Base-by-base conservation (phyloP, 2,888 invertebrate genomes). In the Stictocephala bisonia region DNA sequence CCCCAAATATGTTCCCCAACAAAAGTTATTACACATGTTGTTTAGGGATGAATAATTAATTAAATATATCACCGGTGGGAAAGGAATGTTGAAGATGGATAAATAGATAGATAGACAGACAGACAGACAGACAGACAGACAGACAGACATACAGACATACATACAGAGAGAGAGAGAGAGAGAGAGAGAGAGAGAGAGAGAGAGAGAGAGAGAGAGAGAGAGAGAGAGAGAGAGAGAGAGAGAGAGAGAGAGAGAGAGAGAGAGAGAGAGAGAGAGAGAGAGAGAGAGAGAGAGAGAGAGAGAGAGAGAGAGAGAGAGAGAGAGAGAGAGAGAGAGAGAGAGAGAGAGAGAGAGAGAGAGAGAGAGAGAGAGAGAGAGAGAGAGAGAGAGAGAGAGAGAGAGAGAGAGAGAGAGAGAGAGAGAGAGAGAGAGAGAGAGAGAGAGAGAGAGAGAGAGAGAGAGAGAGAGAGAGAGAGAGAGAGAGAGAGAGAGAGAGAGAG, bases 181-280 rank as follows among this genome's bases (percentile, higher is more conserved):
- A 44, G 44, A 44, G 44, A 44, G 44, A 44, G 44, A 48, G 15
- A 48, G 50, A 48, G 50, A 48, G 50, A 48, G 50, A 48, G 50
- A 48, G 50, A 48, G 50, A 48, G 50, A 48, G 50, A 48, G 44
- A 44, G 44, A 44, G 11, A 11, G 11, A 44, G 44, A 44, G 11
- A 11, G 11, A 44, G 44, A 44, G 11, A 11, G 44, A 44, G 44
- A 11, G 11, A 11, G 11, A 44, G 44, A 11, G 11, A 11, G 44
- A 44, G 44, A 11, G 11, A 11, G 44, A 44, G 44, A 11, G 11
- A 11, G 50, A 48, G 50, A 48, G 50, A 48, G 50, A 48, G 50
- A 48, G 44, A 44, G 44, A 11, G 44, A 11, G 44, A 44, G 44
- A 44, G 44, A 44, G 44, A 11, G 50, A 48, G 50, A 48, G 50